A percentile compares a stretch with the other conserved stretches of the same genome.
Evolutionary conservation across 2,888 invertebrate genomes (phyloP).

Genomic region (Sphecodes monilicornis): DNA sequence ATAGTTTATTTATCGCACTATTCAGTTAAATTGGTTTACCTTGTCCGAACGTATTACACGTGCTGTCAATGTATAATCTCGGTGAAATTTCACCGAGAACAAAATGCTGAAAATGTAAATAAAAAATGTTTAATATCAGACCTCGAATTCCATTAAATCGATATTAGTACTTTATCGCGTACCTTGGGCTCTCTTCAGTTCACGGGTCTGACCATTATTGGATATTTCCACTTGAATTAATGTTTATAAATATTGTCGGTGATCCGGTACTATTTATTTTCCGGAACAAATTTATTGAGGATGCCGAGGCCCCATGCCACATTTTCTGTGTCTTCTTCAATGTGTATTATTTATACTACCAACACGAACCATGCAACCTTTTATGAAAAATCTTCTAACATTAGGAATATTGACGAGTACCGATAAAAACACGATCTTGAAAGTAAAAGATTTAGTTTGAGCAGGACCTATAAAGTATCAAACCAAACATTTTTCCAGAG

Average conservation of each 20-base stretch:
- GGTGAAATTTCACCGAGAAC: not conserved
- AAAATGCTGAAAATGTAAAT: not conserved
- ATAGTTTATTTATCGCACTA: not conserved
- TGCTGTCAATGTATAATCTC: not conserved
- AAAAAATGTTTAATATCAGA: not conserved
- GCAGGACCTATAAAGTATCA: too few species aligned
- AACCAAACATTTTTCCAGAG: too few species aligned
- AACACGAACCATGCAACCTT: too few species aligned
- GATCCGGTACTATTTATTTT: not conserved
- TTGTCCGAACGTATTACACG: not conserved
- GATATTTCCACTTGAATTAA: conserved; percentile 8
- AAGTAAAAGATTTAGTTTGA: too few species aligned
- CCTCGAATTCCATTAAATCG: not conserved
- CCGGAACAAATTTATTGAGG: not conserved
- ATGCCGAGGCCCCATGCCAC: not conserved
- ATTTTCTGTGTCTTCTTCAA: not conserved
- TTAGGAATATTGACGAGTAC: too few species aligned
- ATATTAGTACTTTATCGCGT: not conserved
- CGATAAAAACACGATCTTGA: too few species aligned
- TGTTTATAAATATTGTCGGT: not conserved
- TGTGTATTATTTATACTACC: not conserved
- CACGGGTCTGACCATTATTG: conserved; percentile 2
- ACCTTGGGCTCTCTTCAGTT: not conserved
- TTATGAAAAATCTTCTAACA: too few species aligned
- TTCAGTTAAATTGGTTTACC: not conserved